Conservation (phyloP, 2,888 invertebrate genomes). For the Anthrax anthrax region DNA sequence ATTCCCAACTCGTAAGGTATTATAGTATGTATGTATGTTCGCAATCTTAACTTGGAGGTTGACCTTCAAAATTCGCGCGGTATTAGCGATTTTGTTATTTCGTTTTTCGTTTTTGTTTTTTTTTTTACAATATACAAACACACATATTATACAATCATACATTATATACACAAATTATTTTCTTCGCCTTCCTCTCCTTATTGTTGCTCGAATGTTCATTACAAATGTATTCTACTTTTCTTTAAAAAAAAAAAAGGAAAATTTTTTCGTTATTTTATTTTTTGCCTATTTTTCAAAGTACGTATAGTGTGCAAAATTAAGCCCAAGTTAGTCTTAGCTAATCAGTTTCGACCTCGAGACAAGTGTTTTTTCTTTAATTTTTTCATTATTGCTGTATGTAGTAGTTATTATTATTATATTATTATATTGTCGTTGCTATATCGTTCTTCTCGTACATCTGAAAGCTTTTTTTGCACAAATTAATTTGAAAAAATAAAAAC, state of each 20-base stretch:
- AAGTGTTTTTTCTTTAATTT: background rate
- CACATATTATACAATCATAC: too few species aligned
- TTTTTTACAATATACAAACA: background rate
- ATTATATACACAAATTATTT: too few species aligned
- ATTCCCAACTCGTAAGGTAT: background rate
- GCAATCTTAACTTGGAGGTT: slow-evolving; percentile 7
- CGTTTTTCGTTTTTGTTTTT: background rate
- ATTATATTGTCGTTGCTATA: too few species aligned
- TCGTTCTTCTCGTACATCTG: too few species aligned
- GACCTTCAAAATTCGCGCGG: slow-evolving; percentile 10
- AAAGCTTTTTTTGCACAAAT: too few species aligned
- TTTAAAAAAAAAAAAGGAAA: too few species aligned
- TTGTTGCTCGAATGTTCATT: too few species aligned
- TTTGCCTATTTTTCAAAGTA: background rate
- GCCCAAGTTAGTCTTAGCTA: background rate
- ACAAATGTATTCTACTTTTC: too few species aligned
- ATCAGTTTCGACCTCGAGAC: background rate
- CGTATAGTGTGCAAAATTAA: background rate
- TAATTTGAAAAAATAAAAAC: too few species aligned
- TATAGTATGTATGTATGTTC: too few species aligned
- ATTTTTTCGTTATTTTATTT: background rate
- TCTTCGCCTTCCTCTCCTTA: background rate
- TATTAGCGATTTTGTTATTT: background rate
- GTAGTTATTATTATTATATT: too few species aligned
- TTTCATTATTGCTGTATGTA: too few species aligned